Percentiles rank a stretch among this genome's conserved stretches.
phyloP scores from a whole-genome alignment of 2,797 vertebrate genomes.

The Graptemys geographica region DNA sequence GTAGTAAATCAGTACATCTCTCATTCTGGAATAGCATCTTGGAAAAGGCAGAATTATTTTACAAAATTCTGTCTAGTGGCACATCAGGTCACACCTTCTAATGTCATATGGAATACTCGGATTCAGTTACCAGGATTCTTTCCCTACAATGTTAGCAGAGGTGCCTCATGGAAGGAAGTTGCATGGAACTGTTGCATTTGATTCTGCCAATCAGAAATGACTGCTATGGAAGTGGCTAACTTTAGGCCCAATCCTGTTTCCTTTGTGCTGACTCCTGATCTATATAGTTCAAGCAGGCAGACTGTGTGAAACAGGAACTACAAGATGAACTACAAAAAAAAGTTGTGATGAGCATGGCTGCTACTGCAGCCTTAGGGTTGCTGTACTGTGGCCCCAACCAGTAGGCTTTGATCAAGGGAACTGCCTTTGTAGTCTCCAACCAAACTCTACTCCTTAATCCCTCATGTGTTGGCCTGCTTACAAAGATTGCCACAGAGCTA shows the following conservation, averaged over 20 bases:
- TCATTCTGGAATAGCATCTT: not conserved
- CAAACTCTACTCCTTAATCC: not conserved
- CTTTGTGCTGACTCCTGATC: not conserved
- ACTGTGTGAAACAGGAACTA: not conserved
- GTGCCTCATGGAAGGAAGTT: not conserved
- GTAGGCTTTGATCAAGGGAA: not conserved
- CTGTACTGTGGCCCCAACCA: not conserved
- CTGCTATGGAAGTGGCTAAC: not conserved
- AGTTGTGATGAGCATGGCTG: not conserved
- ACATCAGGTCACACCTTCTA: accelerated
- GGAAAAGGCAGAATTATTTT: not conserved
- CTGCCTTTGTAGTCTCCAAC: not conserved
- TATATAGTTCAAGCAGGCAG: not conserved
- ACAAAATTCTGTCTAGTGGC: not conserved
- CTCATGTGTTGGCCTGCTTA: not conserved
- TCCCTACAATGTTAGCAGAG: not conserved
- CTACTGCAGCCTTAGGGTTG: not conserved
- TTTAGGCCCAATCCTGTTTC: not conserved
- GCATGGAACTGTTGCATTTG: not conserved
- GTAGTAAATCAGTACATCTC: not conserved
- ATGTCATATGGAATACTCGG: not conserved
- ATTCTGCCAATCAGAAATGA: not conserved
- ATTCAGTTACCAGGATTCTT: not conserved
- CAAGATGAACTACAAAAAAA: not conserved
- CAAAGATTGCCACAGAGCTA: not conserved